A percentile compares a stretch with the other conserved stretches of the same genome.
phyloP scores from a whole-genome alignment of 1,140 invertebrate genomes.

The Cecropterus lyciades region DNA sequence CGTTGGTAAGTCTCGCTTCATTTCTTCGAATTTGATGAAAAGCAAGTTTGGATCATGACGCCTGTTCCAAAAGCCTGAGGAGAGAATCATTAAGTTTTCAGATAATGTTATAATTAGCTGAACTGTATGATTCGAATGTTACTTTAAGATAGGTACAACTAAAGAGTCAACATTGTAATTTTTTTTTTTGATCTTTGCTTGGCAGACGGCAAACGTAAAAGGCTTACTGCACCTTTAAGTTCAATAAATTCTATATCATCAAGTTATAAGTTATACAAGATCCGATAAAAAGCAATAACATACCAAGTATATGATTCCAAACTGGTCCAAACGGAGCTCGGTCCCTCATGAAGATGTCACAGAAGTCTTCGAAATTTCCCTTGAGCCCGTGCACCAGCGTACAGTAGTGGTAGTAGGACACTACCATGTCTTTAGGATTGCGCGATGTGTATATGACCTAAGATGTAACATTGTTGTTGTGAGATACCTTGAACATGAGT shows the following conservation, averaged over 20 bases:
- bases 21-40: conserved; percentile 94
- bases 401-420: conserved; percentile 96
- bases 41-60: conserved; percentile 90
- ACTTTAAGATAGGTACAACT: no score
- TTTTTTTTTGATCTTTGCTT: no score
- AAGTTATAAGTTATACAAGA: no score
- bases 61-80: conserved; percentile 87
- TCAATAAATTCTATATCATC: no score
- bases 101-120: not conserved
- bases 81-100: not conserved
- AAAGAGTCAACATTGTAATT: no score
- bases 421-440: conserved; percentile 97
- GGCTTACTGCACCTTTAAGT: no score
- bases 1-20: conserved; percentile 89
- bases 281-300: conserved; percentile 10
- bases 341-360: conserved; percentile 90
- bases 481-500: no score
- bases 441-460: conserved; percentile 95
- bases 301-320: conserved; percentile 88
- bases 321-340: conserved; percentile 88
- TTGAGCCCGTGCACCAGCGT: conserved; percentile 88
- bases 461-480: conserved; percentile 16
- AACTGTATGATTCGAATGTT: no score
- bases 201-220: no score
- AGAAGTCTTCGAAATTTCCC: conserved; percentile 92